Evolutionary conservation across 2,888 invertebrate species (phyloP).

Genomic region (Xestia ashworthii): DNA sequence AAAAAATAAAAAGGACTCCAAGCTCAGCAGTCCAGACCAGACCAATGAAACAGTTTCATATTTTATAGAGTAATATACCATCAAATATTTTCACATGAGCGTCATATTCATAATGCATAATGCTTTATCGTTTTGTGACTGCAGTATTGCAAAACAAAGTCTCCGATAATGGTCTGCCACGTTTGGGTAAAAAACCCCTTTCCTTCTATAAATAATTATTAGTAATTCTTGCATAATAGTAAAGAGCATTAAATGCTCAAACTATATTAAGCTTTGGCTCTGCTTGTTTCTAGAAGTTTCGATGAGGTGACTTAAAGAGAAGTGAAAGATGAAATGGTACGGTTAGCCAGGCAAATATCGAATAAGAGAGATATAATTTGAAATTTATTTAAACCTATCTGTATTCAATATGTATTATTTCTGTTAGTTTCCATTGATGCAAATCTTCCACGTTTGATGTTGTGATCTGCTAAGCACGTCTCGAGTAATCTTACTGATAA

Average conservation of each 20-base stretch:
- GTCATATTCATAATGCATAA: too few relatives aligned
- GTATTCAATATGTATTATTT: neutral
- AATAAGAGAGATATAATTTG: neutral
- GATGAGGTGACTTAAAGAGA: too few relatives aligned
- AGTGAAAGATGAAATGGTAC: neutral
- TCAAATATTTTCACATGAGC: neutral
- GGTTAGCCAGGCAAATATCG: neutral
- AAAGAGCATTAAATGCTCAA: neutral
- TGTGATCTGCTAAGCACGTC: conserved; percentile 33
- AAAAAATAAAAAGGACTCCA: too few relatives aligned
- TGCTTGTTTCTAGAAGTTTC: neutral
- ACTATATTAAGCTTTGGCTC: neutral
- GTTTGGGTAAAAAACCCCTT: conserved; percentile 27
- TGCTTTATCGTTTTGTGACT: neutral
- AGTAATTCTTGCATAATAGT: neutral
- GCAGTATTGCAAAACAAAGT: conserved; percentile 11
- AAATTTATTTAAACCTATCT: neutral
- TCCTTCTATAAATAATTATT: neutral
- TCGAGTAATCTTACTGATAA: conserved; percentile 53
- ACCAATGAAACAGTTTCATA: too few relatives aligned
- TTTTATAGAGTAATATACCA: too few relatives aligned
- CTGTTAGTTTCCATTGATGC: conserved; percentile 29
- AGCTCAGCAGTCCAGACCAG: too few relatives aligned
- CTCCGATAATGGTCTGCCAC: conserved; percentile 4
- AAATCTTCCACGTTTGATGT: conserved; percentile 47